Conservation (phyloP, 2,888 invertebrate genomes). For the Cacoxenus indagator region DNA sequence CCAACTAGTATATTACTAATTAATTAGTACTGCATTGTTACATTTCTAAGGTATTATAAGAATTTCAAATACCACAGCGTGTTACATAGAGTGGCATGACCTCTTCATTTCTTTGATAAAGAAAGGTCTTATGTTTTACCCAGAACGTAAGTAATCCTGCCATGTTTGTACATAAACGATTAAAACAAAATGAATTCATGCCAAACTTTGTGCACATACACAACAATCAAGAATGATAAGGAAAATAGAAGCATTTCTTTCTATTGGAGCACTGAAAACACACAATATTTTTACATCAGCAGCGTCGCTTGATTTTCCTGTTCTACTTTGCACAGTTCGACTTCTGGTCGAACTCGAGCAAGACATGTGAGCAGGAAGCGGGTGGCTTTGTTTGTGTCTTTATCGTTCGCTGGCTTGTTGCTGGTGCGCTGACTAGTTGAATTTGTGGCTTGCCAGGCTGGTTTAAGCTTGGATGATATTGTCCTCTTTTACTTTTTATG, state of each 20-base stretch:
- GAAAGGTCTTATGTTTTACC: too few relatives aligned
- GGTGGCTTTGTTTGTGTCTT: background rate
- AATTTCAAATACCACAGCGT: constrained; percentile 11
- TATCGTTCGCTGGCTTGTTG: background rate
- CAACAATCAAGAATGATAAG: background rate
- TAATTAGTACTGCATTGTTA: too few relatives aligned
- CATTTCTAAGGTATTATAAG: background rate
- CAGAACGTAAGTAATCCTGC: too few relatives aligned
- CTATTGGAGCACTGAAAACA: background rate
- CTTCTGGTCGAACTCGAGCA: background rate
- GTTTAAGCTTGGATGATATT: background rate
- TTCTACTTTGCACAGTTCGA: background rate
- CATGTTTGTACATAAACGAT: background rate
- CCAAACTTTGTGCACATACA: background rate
- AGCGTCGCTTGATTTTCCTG: constrained; percentile 1
- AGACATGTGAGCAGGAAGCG: constrained; percentile 1
- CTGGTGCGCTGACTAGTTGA: background rate
- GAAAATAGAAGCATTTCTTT: background rate
- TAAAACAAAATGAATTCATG: background rate
- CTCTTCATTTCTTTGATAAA: constrained; percentile 1
- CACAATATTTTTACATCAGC: background rate
- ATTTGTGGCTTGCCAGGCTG: background rate
- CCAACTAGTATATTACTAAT: too few relatives aligned
- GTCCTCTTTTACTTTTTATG: constrained; percentile 40
- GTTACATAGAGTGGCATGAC: background rate